Evolutionary conservation across 2,113 vertebrate species (phyloP), one percentile per base, ranked within the genome.

Genomic region (Aldabrachelys gigantea): DNA sequence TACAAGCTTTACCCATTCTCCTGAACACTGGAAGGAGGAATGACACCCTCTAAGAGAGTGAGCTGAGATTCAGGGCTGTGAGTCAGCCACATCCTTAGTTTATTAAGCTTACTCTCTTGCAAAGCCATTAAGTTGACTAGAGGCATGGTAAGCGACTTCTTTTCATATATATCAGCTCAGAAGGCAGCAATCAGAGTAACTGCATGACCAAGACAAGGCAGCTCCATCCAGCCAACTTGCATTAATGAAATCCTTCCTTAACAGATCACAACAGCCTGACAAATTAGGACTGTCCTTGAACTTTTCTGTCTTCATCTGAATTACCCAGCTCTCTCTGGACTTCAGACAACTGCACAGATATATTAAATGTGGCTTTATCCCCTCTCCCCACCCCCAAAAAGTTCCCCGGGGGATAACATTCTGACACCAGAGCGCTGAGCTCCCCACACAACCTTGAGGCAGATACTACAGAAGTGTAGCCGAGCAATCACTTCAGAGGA

Each of bases 41-140:
- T 38, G 22, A 76, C 24, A 25, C 41, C 12, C 13, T 16, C 17
- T 21, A 8, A 8, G 44, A 25, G 41, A 47, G n/a, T n/a, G 75
- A 24, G 49, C 85, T 62, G 79, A 72, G 94, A 85, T 82, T 31
- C 9, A 35, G 1, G 4, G 59, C 1, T 5, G 91, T 12, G 62
- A 85, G 44, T 38, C 59, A 95, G 76, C 10, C 75, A 24, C 8
- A 0, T 12, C 79, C 44, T 50, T 81, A 57, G 85, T 53, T 84
- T 69, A 2, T 49, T 88, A 83, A 89, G 95, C 91, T 95, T 53
- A 83, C 17, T 80, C 56, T 72, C 82, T 62, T 57, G 89, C 91
- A 91, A 88, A 90, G 87, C 78, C 78, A 87, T 9, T 50, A 94
- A 92, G n/a, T 17, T 75, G 82, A 88, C 88, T 94, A 2, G 80